These are phyloP conservation scores for Acrocyrtus sp. DNA, from an alignment of 2,888 invertebrate genomes.

Conservation along the genomic window DNA sequence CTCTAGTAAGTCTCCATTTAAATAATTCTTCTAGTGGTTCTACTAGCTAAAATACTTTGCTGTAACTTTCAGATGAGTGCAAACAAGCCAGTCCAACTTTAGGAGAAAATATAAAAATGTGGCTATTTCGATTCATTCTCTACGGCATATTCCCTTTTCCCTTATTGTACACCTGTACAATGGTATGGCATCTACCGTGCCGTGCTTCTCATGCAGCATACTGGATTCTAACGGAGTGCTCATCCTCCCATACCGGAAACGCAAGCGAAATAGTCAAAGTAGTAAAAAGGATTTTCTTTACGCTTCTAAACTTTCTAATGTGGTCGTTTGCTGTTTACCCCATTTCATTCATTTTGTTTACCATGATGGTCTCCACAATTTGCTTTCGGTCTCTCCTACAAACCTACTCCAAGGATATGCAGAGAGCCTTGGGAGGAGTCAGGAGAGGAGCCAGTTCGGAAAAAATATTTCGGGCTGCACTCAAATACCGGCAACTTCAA, in stretches of 20 bases:
- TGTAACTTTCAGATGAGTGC: no score
- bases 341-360: not conserved
- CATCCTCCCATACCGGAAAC: not conserved
- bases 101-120: not conserved
- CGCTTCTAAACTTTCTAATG: not conserved
- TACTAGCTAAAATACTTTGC: no score
- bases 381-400: not conserved
- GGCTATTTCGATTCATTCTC: not conserved
- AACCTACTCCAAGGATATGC: not conserved
- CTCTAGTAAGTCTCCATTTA: no score
- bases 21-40: no score
- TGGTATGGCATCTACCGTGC: constrained; percentile 2
- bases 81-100: no score
- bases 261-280: not conserved
- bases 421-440: not conserved
- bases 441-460: not conserved
- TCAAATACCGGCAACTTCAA: not conserved
- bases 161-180: not conserved
- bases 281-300: not conserved
- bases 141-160: constrained; percentile 5
- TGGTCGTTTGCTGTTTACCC: constrained; percentile 5
- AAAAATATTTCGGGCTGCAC: not conserved
- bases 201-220: not conserved
- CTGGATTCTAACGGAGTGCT: not conserved
- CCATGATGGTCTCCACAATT: not conserved